Percentiles rank a stretch among this genome's conserved stretches.
Conservation (phyloP, 2,113 vertebrate genomes). For the Protobothrops flavoviridis region DNA sequence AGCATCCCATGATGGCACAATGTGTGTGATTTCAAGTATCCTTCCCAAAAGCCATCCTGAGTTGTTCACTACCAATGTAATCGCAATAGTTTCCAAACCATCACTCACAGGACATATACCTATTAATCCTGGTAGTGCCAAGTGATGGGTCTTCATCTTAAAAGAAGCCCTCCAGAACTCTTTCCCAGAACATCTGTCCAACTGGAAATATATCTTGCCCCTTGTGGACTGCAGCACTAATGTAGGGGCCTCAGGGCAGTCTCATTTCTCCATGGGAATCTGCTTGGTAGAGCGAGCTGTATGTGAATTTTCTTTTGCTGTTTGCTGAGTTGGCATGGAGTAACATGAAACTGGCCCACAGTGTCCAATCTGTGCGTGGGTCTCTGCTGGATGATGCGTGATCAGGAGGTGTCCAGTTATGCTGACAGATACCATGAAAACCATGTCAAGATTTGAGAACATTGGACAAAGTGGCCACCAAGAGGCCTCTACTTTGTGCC, state of each 20-base stretch:
- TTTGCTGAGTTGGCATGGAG: neutral
- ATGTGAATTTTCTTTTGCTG: neutral
- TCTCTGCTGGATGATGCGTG: neutral
- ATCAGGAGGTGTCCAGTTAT: neutral
- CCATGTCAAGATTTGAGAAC: neutral
- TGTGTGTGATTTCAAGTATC: neutral
- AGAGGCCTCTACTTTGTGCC: neutral
- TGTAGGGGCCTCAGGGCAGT: neutral
- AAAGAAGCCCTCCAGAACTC: neutral
- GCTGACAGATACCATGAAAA: neutral
- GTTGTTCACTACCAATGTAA: neutral
- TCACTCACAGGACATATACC: neutral
- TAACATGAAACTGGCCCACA: neutral
- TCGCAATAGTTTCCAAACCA: neutral
- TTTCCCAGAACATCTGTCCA: neutral
- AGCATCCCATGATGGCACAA: neutral
- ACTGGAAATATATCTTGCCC: neutral
- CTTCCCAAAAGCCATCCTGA: neutral
- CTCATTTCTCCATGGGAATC: neutral
- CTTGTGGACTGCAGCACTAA: no score
- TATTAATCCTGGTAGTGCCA: neutral
- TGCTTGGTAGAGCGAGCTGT: neutral
- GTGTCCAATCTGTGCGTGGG: neutral
- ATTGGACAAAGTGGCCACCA: neutral
- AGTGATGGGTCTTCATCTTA: neutral